Base-by-base conservation (phyloP, 1,140 invertebrate genomes). In the Dreissena polymorpha region DNA sequence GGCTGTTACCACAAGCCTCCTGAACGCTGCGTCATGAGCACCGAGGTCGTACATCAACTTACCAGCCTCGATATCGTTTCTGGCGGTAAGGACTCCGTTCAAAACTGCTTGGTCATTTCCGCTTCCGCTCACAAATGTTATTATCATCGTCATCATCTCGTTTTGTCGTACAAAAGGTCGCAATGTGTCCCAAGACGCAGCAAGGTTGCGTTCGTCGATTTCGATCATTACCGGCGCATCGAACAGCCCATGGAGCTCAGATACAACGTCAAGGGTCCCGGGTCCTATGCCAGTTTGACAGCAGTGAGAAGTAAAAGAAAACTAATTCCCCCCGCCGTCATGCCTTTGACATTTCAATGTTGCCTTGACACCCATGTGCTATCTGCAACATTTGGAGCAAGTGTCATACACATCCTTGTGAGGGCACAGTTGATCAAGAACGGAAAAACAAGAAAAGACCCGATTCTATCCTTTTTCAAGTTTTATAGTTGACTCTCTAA, bases 31-130 rank as follows among this genome's bases (percentile, higher is more conserved):
- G 23, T 49, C 23, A 21, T 71, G 5, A 14, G 27, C 60, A 18
- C 50, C 39, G 6, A 81, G 23, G 18, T 81, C 72, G 60, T 72
- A 81, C 5, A 64, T 21, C 23, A 81, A 25, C 51, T 60, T 71
- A 27, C 72, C n/a, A 25, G 18, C 51, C 21, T 81, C 78, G 5
- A 81, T 81, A 49, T 81, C 78, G 60, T 81, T 81, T 21, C 78
- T 49, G 0, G 70, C 78, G n/a, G 25, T 60, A 14, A 81, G 57
- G 21, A 60, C 13, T 8, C 64, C 55, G 51, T 64, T 63, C 18
- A 65, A 51, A 16, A 25, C 8, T 72, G 39, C 18, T 53, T 51
- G 13, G 12, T 55, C 12, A 64, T 60, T 10, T 50, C 6, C 25
- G 68, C 23, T 18, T 64, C 72, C 18, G 23, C 18, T 6, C 18